Evolutionary conservation across 2,113 vertebrate genomes (phyloP), one percentile per base, ranked within the genome.

Genomic region (Ploceus nigricollis): DNA sequence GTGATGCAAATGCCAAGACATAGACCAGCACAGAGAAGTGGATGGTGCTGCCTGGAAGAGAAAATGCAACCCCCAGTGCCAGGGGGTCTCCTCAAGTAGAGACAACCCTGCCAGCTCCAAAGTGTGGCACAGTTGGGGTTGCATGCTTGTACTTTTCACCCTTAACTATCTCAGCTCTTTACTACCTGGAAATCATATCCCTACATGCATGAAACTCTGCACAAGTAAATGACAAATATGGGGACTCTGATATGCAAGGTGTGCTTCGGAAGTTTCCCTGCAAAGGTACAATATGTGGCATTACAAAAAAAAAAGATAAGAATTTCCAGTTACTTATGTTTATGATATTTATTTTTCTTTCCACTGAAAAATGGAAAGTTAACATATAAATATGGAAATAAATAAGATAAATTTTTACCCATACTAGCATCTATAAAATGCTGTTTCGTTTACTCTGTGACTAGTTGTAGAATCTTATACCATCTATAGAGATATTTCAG

Each of bases 81-180:
- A 35, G 31, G 24, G 27, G 0, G 3, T 48, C 13, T 23, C 8
- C 4, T 82, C 1, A 1, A 3, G 5, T 3, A 45, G 25, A n/a
- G 9, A 65, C 5, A 47, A 6, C 7, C 8, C 31, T 31, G 18
- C 13, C 22, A 71, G 31, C 11, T 22, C 22, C 20, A 2, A 75
- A 20, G 1, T 19, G 6, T 23, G 66, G 21, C 42, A 35, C 0
- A 0, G 3, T 5, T 65, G 51, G 27, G 6, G 5, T 19, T 61
- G 28, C 15, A 21, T 18, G 33, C 18, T 6, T 35, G 5, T 13
- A 7, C 25, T 58, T 53, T 6, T 64, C 13, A 14, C 24, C 7
- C 13, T 58, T 30, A 58, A 37, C 13, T 30, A 1, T 48, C n/a
- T 79, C 31, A 27, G 16, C 30, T 85, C 30, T 20, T 42, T 39